Evolutionary conservation across 53 echinoderm and acorn worm species (phyloP).

Genomic region (Holothuria leucospilota): DNA sequence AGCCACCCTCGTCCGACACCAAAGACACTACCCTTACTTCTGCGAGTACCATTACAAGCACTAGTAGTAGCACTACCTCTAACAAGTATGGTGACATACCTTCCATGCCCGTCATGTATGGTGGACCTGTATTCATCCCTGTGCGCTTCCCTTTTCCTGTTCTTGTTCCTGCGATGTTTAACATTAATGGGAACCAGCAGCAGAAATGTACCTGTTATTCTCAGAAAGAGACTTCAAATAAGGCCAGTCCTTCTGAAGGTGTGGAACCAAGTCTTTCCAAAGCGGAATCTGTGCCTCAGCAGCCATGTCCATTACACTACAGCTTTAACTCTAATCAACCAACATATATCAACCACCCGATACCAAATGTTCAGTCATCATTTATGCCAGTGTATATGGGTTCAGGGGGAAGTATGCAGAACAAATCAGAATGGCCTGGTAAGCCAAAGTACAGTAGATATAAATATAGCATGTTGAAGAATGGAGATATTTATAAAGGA

Average conservation of each 20-base stretch:
- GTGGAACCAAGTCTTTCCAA: slow-evolving; percentile 10
- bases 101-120: slow-evolving; percentile 69
- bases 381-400: slow-evolving; percentile 38
- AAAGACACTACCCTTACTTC: slow-evolving; percentile 5
- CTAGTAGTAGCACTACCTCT: neutral
- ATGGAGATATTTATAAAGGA: slow-evolving; percentile 70
- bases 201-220: neutral
- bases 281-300: slow-evolving; percentile 8
- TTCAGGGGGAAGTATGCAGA: slow-evolving; percentile 5
- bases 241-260: slow-evolving; percentile 7
- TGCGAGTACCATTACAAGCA: neutral
- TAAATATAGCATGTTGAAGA: slow-evolving; percentile 96
- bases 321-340: slow-evolving; percentile 39
- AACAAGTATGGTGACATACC: slow-evolving; percentile 4
- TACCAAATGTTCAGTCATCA: slow-evolving; percentile 46
- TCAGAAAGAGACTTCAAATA: neutral
- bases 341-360: slow-evolving; percentile 34
- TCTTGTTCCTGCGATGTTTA: slow-evolving; percentile 67
- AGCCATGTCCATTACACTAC: slow-evolving; percentile 39
- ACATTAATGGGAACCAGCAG: slow-evolving; percentile 38
- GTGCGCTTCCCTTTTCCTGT: slow-evolving; percentile 70
- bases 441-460: slow-evolving; percentile 86
- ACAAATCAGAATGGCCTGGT: slow-evolving; percentile 25
- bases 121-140: slow-evolving; percentile 72
- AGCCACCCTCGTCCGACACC: slow-evolving; percentile 28